Evolutionary conservation across 35 echinoderm and acorn worm species (phyloP).

Genomic region (Heliocidaris erythrogramma): DNA sequence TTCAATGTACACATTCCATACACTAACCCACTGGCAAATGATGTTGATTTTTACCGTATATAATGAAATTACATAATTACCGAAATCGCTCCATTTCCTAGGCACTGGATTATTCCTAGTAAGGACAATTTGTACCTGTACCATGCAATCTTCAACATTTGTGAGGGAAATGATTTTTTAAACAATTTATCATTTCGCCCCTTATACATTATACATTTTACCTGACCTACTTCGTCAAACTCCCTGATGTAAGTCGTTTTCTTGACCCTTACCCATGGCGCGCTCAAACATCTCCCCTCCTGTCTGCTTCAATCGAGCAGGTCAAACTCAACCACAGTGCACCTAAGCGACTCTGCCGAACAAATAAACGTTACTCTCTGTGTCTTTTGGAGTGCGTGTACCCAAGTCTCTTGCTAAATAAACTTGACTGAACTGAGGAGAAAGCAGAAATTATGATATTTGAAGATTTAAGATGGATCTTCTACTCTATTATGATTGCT

Average conservation of each 20-base stretch:
- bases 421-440: background rate
- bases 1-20: background rate
- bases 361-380: background rate
- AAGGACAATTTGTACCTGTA: background rate
- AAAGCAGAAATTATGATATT: too few relatives aligned
- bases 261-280: constrained; percentile 14
- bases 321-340: background rate
- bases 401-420: background rate
- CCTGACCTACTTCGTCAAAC: constrained; percentile 19
- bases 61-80: background rate
- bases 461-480: background rate
- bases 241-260: constrained; percentile 27
- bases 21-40: background rate
- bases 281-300: background rate
- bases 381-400: background rate
- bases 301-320: background rate
- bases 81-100: background rate
- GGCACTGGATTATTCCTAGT: background rate
- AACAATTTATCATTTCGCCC: background rate
- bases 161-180: background rate
- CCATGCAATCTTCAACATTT: background rate
- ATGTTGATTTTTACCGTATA: background rate
- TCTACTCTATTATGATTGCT: background rate
- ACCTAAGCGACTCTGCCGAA: background rate
- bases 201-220: background rate